Conservation (phyloP, 2,797 vertebrate genomes). For the Helostoma temminkii region DNA sequence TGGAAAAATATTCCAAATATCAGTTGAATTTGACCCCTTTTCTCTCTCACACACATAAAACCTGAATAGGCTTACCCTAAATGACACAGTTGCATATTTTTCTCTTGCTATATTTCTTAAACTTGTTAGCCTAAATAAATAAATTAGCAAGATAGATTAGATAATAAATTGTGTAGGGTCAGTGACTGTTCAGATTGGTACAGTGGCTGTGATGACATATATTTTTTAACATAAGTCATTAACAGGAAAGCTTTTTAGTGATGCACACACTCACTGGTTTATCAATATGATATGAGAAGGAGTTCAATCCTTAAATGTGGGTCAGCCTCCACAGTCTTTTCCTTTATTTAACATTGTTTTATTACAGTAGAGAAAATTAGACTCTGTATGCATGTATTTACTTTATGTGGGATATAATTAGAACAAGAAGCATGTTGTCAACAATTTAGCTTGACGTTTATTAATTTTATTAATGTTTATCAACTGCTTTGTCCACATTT, state of each 20-base stretch:
- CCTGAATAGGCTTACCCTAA: slow-evolving; percentile 3
- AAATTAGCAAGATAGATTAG: slow-evolving; percentile 24
- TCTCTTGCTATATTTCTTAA: slow-evolving; percentile 20
- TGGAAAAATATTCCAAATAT: no score
- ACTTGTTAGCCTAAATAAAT: slow-evolving; percentile 39
- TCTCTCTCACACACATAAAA: no score
- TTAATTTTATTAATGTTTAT: slow-evolving; percentile 40
- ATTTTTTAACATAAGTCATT: no score
- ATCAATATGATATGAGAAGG: not conserved
- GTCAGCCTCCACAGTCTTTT: not conserved
- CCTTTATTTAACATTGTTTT: not conserved
- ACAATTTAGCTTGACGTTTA: slow-evolving; percentile 48
- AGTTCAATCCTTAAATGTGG: not conserved
- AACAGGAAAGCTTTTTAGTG: not conserved
- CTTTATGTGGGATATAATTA: slow-evolving; percentile 32
- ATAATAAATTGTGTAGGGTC: slow-evolving; percentile 43
- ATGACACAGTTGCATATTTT: slow-evolving; percentile 19
- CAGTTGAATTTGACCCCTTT: no score
- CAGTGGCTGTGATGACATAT: no score
- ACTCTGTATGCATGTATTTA: slow-evolving; percentile 5
- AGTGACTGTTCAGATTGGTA: slow-evolving; percentile 29
- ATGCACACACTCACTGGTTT: not conserved
- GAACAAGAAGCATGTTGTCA: slow-evolving; percentile 29
- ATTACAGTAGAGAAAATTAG: not conserved
- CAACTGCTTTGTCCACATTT: slow-evolving; percentile 52